Evolutionary conservation across 1,140 invertebrate species (phyloP), one percentile per base, ranked within the genome.

Genomic region (Diorhabda sublineata): DNA sequence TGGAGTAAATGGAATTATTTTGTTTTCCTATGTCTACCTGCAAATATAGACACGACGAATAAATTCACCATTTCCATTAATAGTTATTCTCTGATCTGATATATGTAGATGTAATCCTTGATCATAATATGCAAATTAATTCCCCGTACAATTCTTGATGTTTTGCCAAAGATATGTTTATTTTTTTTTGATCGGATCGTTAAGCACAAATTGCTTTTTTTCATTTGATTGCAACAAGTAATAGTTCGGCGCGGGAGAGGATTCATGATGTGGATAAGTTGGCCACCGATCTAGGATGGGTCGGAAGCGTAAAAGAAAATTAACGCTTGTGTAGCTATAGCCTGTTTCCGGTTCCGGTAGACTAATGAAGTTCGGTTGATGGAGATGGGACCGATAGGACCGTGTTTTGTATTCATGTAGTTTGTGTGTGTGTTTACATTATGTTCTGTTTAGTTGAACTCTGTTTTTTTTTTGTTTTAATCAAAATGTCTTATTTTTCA

Each of bases 291-390:
- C 71, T 67, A 71, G 74, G 74, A 75, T 75, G 71, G 67, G 66
- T 72, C 71, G 73, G 68, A 65, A 64, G 58, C 69, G 66, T 56
- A 64, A 73, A 52, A 61, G 68, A 71, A 65, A 74, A 66, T 76
- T 78, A 78, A 76, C 76, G 75, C 76, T 78, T 77, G 75, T 77
- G 75, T 76, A 75, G 75, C 68, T 65, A 69, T 65, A 64, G 69
- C 61, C 71, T 66, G 77, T 76, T 78, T 78, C 77, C 77, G 77
- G 75, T 78, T 78, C 77, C 77, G 77, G 77, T 77, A 72, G 75
- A 72, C 71, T 69, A 61, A 72, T 71, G 11, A 71, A 71, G 70
- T 74, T 75, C 76, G 71, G 72, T 78, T 72, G 77, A 77, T 76
- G 74, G 68, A 74, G 77, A 77, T 77, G 75, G 68, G 26, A 68